Percentiles rank a stretch among this genome's conserved stretches.
Conservation (phyloP, 2,888 invertebrate genomes). For the Caenorhabditis imperialis region DNA sequence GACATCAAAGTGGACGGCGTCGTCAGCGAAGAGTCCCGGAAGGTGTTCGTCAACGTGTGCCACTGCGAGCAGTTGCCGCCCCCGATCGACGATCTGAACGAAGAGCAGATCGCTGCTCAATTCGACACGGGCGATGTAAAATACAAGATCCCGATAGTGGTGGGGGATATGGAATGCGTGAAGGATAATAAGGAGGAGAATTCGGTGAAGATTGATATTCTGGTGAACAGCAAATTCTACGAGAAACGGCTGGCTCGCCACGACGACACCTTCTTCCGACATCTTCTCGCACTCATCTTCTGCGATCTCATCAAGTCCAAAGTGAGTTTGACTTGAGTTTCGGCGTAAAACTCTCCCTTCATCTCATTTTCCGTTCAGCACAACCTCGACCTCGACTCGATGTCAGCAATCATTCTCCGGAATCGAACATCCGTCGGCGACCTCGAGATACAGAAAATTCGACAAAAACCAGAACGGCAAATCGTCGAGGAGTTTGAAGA, state of each 20-base stretch:
- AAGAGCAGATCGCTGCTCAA: conserved; percentile 62
- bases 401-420: conserved; percentile 59
- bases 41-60: conserved; percentile 72
- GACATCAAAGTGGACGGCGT: conserved; percentile 28
- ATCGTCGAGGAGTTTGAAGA: conserved; percentile 37
- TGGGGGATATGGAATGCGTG: conserved; percentile 69
- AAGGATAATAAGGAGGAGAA: conserved; percentile 64
- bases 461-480: conserved; percentile 56
- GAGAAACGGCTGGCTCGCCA: conserved; percentile 57
- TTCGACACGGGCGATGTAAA: conserved; percentile 54
- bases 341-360: not conserved
- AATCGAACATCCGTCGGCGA: conserved; percentile 69
- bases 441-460: conserved; percentile 58
- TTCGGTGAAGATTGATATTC: conserved; percentile 68
- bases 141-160: conserved; percentile 64
- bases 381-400: conserved; percentile 60
- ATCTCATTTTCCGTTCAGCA: conserved; percentile 45
- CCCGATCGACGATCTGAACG: conserved; percentile 57
- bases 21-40: conserved; percentile 36
- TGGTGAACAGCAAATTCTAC: conserved; percentile 70
- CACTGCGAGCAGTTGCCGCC: conserved; percentile 66
- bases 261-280: conserved; percentile 65
- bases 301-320: conserved; percentile 60
- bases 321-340: conserved; percentile 13
- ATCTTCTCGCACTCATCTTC: conserved; percentile 63